A percentile compares a stretch with the other conserved stretches of the same genome.
phyloP scores from a whole-genome alignment of 1,140 invertebrate species.

The Pinna nobilis region DNA sequence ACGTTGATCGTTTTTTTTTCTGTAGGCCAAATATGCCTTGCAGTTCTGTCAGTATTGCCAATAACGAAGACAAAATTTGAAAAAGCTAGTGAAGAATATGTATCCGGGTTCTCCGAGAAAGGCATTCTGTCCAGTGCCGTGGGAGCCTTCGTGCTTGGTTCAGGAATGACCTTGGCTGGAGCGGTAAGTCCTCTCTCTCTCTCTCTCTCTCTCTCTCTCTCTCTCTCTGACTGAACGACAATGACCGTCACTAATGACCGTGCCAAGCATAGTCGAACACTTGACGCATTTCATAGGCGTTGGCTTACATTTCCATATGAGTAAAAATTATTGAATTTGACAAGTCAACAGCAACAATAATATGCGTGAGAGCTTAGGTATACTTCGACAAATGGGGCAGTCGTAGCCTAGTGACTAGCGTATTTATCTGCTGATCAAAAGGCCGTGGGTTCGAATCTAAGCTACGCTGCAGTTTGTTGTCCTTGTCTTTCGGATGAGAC shows the following conservation, averaged over 20 bases:
- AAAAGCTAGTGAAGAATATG: slow-evolving; percentile 44
- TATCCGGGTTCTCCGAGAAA: slow-evolving; percentile 49
- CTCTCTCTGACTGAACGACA: slow-evolving; percentile 61
- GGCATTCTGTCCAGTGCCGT: slow-evolving; percentile 55
- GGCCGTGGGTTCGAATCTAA: too few species aligned
- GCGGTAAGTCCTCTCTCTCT: slow-evolving; percentile 53
- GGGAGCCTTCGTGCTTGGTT: slow-evolving; percentile 59
- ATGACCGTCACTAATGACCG: slow-evolving; percentile 67
- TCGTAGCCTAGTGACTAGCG: too few species aligned
- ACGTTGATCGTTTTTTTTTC: slow-evolving; percentile 19
- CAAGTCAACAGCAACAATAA: too few species aligned
- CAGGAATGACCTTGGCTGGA: slow-evolving; percentile 64
- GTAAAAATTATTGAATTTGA: too few species aligned
- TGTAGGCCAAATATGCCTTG: slow-evolving; percentile 61
- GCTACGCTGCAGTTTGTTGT: too few species aligned
- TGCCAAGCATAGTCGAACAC: slow-evolving; percentile 59
- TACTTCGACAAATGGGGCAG: too few species aligned
- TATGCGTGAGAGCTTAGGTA: too few species aligned
- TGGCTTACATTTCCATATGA: too few species aligned
- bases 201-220: neutral
- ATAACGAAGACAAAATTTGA: slow-evolving; percentile 48
- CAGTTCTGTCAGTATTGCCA: slow-evolving; percentile 57
- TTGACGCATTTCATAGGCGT: slow-evolving; percentile 59
- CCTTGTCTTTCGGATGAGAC: too few species aligned
- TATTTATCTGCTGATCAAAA: too few species aligned